Evolutionary conservation across 2,888 invertebrate genomes (phyloP), one percentile per base, ranked within the genome.

Genomic region (Yponomeuta malinellus): DNA sequence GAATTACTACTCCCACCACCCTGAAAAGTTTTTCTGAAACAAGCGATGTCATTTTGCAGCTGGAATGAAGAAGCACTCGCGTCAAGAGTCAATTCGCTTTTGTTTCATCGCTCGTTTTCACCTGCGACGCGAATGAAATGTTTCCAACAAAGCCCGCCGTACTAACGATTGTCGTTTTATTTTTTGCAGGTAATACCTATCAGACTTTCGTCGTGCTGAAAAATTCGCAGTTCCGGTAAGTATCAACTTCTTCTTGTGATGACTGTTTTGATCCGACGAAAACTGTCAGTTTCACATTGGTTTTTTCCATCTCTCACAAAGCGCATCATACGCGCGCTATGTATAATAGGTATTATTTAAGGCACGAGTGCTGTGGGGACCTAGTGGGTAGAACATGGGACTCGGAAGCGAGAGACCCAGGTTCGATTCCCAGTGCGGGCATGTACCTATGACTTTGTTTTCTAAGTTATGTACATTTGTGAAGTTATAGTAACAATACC

Each of bases 21-120:
- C 78, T 77, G 48, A 73, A 74, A 73, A 71, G 72, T 72, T 73
- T 67, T 72, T 72, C 71, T 71, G 72, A 70, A 73, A 74, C 73
- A 74, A 72, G 71, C 69, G 29, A 33, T 23, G 59, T 29, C 68
- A 52, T 69, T 69, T 69, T 6, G 65, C 65, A 65, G 48, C 10
- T 23, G 48, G 48, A 68, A 67, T 67, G 12, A 64, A 64, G 43
- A 23, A 23, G 48, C 43, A 10, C 37, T 48, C 68, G 23, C 23
- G 33, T 68, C 68, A 59, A 59, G 69, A 69, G 69, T 59, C 52
- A 69, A 69, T 59, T 59, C 23, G 69, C 48, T 69, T 52, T 31
- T 63, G 63, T 69, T 59, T 52, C 69, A 59, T 52, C 69, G 37
- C 69, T 69, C 59, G 69, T 29, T 69, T 23, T 52, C 52, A 37